Conservation (phyloP, 2,797 vertebrate species). For the Pangasius mekongensis region DNA sequence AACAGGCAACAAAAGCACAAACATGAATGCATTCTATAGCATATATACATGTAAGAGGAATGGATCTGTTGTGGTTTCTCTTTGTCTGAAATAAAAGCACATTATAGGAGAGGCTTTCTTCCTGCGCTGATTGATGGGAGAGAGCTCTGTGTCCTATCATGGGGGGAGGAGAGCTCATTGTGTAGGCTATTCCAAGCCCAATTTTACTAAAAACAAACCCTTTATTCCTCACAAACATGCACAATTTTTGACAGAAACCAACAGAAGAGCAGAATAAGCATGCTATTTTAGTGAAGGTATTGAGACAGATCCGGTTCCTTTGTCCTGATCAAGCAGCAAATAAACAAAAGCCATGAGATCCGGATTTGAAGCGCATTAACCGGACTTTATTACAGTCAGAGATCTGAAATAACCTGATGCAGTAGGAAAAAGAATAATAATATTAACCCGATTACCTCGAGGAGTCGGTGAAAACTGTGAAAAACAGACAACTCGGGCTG, state of each 20-base stretch:
- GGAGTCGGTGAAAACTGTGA: background rate
- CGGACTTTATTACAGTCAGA: slow-evolving; percentile 73
- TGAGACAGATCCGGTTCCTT: slow-evolving; percentile 70
- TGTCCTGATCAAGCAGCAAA: slow-evolving; percentile 77
- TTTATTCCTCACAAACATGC: background rate
- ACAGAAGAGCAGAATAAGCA: background rate
- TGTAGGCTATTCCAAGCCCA: slow-evolving; percentile 60
- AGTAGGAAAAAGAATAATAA: background rate
- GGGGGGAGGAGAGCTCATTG: slow-evolving; percentile 69
- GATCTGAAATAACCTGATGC: slow-evolving; percentile 59
- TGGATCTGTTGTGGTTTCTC: slow-evolving; percentile 68
- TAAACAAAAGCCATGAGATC: slow-evolving; percentile 76
- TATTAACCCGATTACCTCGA: background rate
- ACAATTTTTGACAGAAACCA: slow-evolving; percentile 18
- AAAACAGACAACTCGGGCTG: background rate
- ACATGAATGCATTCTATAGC: background rate
- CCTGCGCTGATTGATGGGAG: slow-evolving; percentile 42
- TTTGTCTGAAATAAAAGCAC: slow-evolving; percentile 75
- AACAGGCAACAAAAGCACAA: background rate
- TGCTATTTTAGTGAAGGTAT: slow-evolving; percentile 11
- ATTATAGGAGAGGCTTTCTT: slow-evolving; percentile 56
- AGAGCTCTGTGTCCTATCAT: slow-evolving; percentile 31
- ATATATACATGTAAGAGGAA: slow-evolving; percentile 33
- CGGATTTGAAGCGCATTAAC: slow-evolving; percentile 70
- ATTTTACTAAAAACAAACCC: slow-evolving; percentile 45